Evolutionary conservation across 2,113 vertebrate species (phyloP).

Genomic region (Thunnus thynnus): DNA sequence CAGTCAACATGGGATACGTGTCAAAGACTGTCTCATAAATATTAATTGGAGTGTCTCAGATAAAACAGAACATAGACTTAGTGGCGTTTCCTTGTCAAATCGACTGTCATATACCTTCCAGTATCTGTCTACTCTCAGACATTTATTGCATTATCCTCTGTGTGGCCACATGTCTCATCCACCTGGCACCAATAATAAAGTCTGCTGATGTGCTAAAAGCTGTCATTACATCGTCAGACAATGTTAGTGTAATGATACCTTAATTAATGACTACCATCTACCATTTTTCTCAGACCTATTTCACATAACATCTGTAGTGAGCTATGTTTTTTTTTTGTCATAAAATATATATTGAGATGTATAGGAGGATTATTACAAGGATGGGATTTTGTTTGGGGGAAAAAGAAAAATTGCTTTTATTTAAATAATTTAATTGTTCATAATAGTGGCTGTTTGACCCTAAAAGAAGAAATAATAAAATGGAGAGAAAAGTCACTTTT

Average conservation of each 20-base stretch:
- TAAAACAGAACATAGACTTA: not conserved
- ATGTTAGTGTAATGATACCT: not conserved
- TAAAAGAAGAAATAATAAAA: not conserved
- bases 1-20: no score
- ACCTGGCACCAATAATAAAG: not conserved
- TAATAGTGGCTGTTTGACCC: no score
- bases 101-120: not conserved
- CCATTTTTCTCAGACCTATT: no score
- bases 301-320: not conserved
- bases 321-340: not conserved
- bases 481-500: not conserved
- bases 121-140: not conserved
- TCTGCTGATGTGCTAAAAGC: not conserved
- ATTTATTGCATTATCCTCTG: slow-evolving; percentile 7
- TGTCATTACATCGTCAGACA: not conserved
- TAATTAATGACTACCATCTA: no score
- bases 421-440: not conserved
- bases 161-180: not conserved
- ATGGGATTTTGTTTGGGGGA: no score
- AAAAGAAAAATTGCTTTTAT: not conserved
- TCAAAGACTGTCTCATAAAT: not conserved
- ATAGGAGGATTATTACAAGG: not conserved
- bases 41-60: not conserved
- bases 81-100: not conserved
- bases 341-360: not conserved